Conservation (phyloP, 2,797 vertebrate genomes). For the Cossypha caffra region DNA sequence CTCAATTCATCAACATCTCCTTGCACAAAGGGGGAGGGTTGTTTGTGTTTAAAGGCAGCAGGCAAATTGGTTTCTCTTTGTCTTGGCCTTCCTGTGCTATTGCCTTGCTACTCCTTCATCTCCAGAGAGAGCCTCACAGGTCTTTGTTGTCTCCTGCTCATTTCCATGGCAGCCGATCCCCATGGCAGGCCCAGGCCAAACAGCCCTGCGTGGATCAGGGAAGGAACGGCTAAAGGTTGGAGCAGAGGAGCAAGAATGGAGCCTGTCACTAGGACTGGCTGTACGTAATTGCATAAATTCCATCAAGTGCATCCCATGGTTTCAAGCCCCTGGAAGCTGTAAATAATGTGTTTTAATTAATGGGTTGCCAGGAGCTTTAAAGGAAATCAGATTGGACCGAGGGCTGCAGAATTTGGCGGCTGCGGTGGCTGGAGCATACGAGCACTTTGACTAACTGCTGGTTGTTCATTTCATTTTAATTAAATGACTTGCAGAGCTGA, state of each 20-base stretch:
- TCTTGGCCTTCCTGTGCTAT: neutral
- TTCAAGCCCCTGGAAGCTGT: slow-evolving; percentile 54
- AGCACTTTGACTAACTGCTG: neutral
- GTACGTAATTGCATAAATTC: slow-evolving; percentile 44
- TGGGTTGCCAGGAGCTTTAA: slow-evolving; percentile 56
- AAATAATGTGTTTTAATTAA: slow-evolving; percentile 67
- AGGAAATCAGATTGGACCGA: slow-evolving; percentile 3
- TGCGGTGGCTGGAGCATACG: neutral
- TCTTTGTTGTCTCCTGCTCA: slow-evolving; percentile 60
- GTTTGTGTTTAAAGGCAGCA: neutral
- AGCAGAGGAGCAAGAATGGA: slow-evolving; percentile 43
- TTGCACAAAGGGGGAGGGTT: neutral
- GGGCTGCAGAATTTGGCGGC: neutral
- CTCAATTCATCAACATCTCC: neutral
- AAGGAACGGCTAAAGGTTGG: slow-evolving; percentile 16
- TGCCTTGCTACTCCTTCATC: neutral
- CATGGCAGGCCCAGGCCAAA: neutral
- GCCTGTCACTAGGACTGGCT: neutral
- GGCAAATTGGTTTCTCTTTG: slow-evolving; percentile 36
- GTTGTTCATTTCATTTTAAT: slow-evolving; percentile 11
- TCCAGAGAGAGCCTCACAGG: neutral
- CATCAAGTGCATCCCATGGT: slow-evolving; percentile 51
- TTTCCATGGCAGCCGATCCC: slow-evolving; percentile 62
- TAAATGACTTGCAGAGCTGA: neutral
- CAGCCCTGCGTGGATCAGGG: neutral